Percentiles rank a stretch among this genome's conserved stretches.
Evolutionary conservation across 2,797 vertebrate species (phyloP).

Genomic region (Emydoidea blandingii): DNA sequence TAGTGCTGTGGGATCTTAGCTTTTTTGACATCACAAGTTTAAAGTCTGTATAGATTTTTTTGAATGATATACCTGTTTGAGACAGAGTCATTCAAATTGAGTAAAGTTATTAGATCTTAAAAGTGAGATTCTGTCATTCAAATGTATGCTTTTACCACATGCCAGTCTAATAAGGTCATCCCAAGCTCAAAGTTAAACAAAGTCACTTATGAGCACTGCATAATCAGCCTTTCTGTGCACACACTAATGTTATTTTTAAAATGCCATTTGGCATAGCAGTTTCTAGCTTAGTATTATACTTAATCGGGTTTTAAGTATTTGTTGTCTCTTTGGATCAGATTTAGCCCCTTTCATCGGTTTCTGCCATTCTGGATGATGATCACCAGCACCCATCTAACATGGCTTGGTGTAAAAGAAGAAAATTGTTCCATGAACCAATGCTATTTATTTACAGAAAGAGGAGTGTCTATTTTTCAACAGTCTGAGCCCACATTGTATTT

Average conservation of each 20-base stretch:
- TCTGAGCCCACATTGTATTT: not conserved
- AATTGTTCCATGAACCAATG: not conserved
- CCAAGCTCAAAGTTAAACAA: not conserved
- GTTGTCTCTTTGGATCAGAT: not conserved
- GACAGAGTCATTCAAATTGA: not conserved
- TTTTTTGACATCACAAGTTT: not conserved
- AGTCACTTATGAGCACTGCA: not conserved
- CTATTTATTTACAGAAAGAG: not conserved
- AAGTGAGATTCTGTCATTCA: not conserved
- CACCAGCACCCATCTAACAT: not conserved
- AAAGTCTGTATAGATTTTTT: not conserved
- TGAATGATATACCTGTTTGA: too few species aligned
- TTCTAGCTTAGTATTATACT: not conserved
- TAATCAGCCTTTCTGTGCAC: not conserved
- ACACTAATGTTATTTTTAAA: not conserved
- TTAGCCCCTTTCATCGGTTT: not conserved
- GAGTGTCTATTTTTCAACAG: not conserved
- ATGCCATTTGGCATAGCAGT: not conserved
- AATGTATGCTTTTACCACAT: not conserved
- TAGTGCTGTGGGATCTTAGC: not conserved
- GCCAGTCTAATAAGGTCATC: not conserved
- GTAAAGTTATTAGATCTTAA: not conserved
- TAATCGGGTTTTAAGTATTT: not conserved
- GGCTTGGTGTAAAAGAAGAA: not conserved
- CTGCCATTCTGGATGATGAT: not conserved